Conservation (phyloP, 53 echinoderm and acorn worm genomes). For the Glandiceps talaboti region DNA sequence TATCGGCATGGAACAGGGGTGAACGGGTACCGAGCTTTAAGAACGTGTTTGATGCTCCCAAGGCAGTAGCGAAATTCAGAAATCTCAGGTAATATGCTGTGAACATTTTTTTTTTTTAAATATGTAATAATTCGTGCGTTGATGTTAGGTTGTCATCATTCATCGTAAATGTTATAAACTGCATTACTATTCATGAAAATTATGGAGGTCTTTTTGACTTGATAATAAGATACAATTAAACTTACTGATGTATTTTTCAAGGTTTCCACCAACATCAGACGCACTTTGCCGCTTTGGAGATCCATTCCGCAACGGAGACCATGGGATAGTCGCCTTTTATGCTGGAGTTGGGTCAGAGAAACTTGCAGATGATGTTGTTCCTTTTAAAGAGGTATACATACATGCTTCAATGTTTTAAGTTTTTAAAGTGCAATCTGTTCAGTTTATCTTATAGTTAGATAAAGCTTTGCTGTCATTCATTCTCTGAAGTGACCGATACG, state of each 20-base stretch:
- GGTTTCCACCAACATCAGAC: neutral
- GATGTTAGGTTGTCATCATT: too few relatives aligned
- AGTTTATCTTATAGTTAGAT: too few relatives aligned
- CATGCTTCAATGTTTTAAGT: neutral
- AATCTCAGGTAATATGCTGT: conserved; percentile 4
- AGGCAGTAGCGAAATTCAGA: neutral
- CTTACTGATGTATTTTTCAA: too few relatives aligned
- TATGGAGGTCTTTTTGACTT: too few relatives aligned
- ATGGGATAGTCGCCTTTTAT: conserved; percentile 16
- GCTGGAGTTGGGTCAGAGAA: conserved; percentile 26
- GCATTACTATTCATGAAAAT: too few relatives aligned
- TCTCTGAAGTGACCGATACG: too few relatives aligned
- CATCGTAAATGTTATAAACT: too few relatives aligned
- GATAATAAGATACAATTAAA: too few relatives aligned
- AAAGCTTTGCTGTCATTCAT: too few relatives aligned
- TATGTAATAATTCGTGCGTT: too few relatives aligned
- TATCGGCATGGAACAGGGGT: neutral
- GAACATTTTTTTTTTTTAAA: too few relatives aligned
- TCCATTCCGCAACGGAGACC: conserved; percentile 24
- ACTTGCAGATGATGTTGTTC: conserved; percentile 11
- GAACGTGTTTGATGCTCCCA: neutral
- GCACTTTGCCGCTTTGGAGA: conserved; percentile 30
- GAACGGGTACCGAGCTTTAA: neutral
- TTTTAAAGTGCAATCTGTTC: too few relatives aligned
- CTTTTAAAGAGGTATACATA: conserved; percentile 23